Conservation (phyloP, 2,113 vertebrate genomes). For the Fregata magnificens region DNA sequence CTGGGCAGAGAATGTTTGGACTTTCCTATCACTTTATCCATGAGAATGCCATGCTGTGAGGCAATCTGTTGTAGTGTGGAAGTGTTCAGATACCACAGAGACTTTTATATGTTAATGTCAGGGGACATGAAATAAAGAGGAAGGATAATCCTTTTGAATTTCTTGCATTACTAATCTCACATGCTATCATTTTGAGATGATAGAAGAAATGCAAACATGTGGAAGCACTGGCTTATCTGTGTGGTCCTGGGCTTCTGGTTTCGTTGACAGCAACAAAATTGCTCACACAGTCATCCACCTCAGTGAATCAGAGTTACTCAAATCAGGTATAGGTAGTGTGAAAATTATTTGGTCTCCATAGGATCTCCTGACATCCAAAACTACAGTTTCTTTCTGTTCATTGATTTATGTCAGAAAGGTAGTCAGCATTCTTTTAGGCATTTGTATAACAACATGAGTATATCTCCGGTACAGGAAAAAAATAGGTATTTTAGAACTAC, state of each 20-base stretch:
- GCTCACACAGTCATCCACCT: neutral
- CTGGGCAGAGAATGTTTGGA: rapidly evolving
- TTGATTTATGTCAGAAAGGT: neutral
- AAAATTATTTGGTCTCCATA: neutral
- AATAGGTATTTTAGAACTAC: neutral
- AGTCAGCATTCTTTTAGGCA: neutral
- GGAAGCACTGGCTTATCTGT: neutral
- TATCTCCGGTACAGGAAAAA: neutral
- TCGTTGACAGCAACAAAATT: neutral
- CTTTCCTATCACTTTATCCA: neutral
- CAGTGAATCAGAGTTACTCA: neutral
- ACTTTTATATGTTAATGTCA: neutral
- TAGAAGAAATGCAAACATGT: neutral
- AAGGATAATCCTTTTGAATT: neutral
- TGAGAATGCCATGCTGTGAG: neutral
- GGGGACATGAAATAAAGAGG: neutral
- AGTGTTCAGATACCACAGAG: neutral
- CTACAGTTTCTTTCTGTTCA: neutral
- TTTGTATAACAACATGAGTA: neutral
- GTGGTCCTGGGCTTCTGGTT: neutral
- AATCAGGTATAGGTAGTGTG: neutral
- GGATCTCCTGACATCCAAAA: neutral
- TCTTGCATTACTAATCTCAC: neutral
- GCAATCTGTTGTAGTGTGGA: neutral
- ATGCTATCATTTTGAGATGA: neutral